Conservation (phyloP, 1,140 invertebrate genomes). For the Planococcus citri region DNA sequence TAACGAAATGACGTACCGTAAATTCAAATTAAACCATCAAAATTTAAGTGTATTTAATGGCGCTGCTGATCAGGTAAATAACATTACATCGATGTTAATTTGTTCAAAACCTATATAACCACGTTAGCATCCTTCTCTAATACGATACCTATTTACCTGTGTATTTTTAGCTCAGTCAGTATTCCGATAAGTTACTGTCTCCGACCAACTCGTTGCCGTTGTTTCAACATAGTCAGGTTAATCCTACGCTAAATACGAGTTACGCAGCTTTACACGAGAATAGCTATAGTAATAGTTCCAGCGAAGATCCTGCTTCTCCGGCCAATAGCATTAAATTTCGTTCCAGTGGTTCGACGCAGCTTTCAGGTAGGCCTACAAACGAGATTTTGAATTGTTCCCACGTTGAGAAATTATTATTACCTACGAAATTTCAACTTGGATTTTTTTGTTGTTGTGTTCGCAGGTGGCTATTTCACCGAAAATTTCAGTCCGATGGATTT, state of each 20-base stretch:
- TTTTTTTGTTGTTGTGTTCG: not conserved
- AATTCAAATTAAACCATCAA: conserved; percentile 53
- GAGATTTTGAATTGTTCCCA: too few species aligned
- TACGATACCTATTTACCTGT: not conserved
- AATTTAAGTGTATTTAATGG: conserved; percentile 14
- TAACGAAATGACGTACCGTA: conserved; percentile 67
- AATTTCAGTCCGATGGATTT: conserved; percentile 14
- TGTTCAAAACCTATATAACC: too few species aligned
- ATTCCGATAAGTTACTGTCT: conserved; percentile 25
- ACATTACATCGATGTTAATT: not conserved
- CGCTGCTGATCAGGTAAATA: not conserved
- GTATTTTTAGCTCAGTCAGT: conserved; percentile 24
- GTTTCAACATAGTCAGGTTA: conserved; percentile 24
- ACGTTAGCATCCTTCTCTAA: too few species aligned
- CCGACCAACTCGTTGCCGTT: conserved; percentile 27
- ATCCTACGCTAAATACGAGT: not conserved
- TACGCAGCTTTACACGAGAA: not conserved
- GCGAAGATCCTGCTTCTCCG: conserved; percentile 31
- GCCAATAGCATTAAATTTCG: conserved; percentile 15
- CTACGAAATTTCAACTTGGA: too few species aligned
- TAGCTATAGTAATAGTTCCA: conserved; percentile 37
- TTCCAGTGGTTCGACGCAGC: not conserved
- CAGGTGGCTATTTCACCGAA: conserved; percentile 12
- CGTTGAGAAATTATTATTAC: too few species aligned
- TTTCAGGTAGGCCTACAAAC: not conserved